Evolutionary conservation across 2,113 vertebrate species (phyloP).

Genomic region (Chaenogobius annularis): DNA sequence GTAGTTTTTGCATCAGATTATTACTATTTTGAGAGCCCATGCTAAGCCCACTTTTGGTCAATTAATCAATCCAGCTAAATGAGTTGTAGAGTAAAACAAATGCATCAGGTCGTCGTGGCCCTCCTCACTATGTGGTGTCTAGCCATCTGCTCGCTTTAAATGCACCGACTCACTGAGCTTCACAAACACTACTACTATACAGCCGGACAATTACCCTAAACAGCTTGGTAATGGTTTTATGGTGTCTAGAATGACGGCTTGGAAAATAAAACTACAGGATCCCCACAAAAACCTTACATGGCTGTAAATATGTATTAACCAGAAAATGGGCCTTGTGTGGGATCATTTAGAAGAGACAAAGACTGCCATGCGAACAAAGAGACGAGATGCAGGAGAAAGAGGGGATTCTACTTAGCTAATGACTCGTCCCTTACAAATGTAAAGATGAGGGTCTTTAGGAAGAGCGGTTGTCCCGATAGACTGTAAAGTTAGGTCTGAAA

Average conservation of each 20-base stretch:
- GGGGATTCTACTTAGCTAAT: conserved; percentile 88
- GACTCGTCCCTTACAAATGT: conserved; percentile 84
- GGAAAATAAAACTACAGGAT: conserved; percentile 88
- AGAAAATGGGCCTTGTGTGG: conserved; percentile 87
- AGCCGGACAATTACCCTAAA: conserved; percentile 76
- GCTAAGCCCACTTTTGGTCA: too few species aligned
- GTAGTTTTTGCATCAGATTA: too few species aligned
- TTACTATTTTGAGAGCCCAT: too few species aligned
- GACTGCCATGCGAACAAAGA: conserved; percentile 80
- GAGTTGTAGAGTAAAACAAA: conserved; percentile 12
- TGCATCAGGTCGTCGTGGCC: conserved; percentile 44
- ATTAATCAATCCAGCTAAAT: too few species aligned
- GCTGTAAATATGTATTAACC: conserved; percentile 96
- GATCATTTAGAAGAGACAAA: conserved; percentile 86
- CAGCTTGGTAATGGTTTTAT: conserved; percentile 91
- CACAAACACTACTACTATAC: conserved; percentile 67
- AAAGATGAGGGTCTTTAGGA: conserved; percentile 76
- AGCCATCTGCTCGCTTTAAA: conserved; percentile 76
- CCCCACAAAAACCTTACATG: conserved; percentile 83
- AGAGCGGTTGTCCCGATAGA: conserved; percentile 72
- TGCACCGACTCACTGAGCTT: conserved; percentile 68
- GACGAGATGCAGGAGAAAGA: conserved; percentile 82
- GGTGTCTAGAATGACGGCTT: conserved; percentile 80
- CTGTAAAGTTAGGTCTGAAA: conserved; percentile 73
- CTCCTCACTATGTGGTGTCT: conserved; percentile 54